Percentiles rank a stretch among this genome's conserved stretches.
Conservation (phyloP, 1,140 invertebrate genomes). For the Antheraea pernyi region DNA sequence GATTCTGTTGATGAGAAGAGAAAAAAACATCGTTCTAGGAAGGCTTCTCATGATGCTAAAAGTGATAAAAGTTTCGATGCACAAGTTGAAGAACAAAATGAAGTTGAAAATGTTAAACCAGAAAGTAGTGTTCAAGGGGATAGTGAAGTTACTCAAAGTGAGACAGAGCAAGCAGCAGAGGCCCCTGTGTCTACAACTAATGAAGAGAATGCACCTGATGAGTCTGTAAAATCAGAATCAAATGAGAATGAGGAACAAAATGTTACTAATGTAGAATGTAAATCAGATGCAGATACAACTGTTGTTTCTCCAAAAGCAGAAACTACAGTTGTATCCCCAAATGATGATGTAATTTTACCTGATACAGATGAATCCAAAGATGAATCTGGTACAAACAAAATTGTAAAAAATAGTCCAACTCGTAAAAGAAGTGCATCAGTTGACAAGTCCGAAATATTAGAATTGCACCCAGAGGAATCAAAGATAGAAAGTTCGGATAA, state of each 20-base stretch:
- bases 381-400: slow-evolving; percentile 13
- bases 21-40: slow-evolving; percentile 59
- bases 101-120: slow-evolving; percentile 20
- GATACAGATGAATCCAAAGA: slow-evolving; percentile 14
- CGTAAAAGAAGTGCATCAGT: slow-evolving; percentile 41
- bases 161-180: slow-evolving; percentile 31
- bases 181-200: slow-evolving; percentile 57
- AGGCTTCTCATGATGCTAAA: slow-evolving; percentile 44
- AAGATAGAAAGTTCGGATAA: slow-evolving; percentile 55
- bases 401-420: slow-evolving; percentile 16
- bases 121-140: slow-evolving; percentile 20
- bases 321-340: slow-evolving; percentile 12
- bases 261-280: slow-evolving; percentile 28
- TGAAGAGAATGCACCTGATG: slow-evolving; percentile 41
- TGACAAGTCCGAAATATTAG: slow-evolving; percentile 65
- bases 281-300: slow-evolving; percentile 62
- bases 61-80: slow-evolving; percentile 49
- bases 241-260: slow-evolving; percentile 16
- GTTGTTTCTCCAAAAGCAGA: slow-evolving; percentile 53
- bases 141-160: slow-evolving; percentile 25
- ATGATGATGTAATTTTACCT: slow-evolving; percentile 2
- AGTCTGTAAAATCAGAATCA: not conserved
- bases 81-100: slow-evolving; percentile 45
- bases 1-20: slow-evolving; percentile 60
- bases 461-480: slow-evolving; percentile 65